Percentiles rank a stretch among this genome's conserved stretches.
Evolutionary conservation across 2,113 vertebrate species (phyloP).

Genomic region (Cynocephalus volans): DNA sequence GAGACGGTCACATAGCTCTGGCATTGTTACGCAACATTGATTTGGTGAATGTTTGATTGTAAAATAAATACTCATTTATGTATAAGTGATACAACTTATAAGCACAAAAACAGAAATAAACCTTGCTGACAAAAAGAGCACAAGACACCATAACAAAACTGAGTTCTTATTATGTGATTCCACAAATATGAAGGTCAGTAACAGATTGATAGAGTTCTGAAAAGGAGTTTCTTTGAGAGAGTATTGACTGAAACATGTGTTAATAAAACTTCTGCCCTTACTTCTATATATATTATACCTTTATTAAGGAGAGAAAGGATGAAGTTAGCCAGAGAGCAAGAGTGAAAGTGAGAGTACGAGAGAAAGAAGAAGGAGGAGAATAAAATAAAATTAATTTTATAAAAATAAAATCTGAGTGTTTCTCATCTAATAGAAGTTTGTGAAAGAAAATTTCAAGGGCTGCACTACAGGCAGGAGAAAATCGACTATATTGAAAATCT

Average conservation of each 20-base stretch:
- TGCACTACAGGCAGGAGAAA: not conserved
- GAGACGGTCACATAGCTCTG: not conserved
- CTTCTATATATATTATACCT: not conserved
- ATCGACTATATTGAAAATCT: not conserved
- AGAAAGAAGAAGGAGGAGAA: no score
- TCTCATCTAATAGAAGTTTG: not conserved
- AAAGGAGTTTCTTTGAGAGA: not conserved
- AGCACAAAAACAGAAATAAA: not conserved
- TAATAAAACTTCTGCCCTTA: not conserved
- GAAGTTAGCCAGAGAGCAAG: no score
- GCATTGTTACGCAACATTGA: not conserved
- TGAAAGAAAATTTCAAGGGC: not conserved
- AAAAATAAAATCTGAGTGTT: not conserved
- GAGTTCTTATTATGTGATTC: not conserved
- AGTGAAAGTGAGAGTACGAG: accelerated
- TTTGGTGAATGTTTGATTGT: not conserved
- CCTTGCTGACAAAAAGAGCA: not conserved
- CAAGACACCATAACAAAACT: not conserved
- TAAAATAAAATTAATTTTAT: not conserved
- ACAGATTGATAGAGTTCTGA: not conserved
- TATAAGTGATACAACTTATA: not conserved
- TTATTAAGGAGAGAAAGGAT: not conserved
- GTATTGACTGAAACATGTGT: not conserved
- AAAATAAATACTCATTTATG: not conserved
- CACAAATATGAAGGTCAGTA: not conserved